A percentile compares a stretch with the other conserved stretches of the same genome.
phyloP scores from a whole-genome alignment of 1,140 invertebrate species.

The Nasonia vitripennis region DNA sequence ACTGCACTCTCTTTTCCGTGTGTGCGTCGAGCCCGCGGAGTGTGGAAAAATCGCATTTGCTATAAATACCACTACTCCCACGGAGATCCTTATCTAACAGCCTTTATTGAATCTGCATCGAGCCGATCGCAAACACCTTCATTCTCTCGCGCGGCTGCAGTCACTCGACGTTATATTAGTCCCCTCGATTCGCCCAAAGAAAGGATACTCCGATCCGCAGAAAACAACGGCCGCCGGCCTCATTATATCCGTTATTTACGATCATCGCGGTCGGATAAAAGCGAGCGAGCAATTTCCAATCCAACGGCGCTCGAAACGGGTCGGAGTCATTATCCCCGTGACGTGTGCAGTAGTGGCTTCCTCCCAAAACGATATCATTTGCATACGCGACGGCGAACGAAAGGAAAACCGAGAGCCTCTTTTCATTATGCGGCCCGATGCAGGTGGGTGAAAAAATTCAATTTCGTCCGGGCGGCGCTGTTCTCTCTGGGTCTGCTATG shows the following conservation, averaged over 20 bases:
- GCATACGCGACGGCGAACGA: background rate
- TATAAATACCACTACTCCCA: background rate
- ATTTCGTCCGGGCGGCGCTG: slow-evolving; percentile 7
- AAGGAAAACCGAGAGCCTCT: background rate
- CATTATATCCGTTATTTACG: slow-evolving; percentile 29
- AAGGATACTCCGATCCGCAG: background rate
- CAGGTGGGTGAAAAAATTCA: slow-evolving; percentile 5
- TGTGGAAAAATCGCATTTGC: background rate
- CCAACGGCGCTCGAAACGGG: background rate
- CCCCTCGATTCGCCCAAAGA: background rate
- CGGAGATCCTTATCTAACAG: slow-evolving; percentile 10
- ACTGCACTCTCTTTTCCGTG: too few relatives aligned
- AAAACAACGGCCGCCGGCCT: background rate
- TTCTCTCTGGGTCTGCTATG: background rate
- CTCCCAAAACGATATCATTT: background rate
- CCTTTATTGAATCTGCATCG: slow-evolving; percentile 11
- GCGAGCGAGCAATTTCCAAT: background rate
- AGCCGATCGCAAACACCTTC: background rate
- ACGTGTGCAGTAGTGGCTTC: background rate
- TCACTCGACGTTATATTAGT: background rate
- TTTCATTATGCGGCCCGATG: background rate
- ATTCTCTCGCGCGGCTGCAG: background rate
- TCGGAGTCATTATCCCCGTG: background rate
- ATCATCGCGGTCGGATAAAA: background rate
- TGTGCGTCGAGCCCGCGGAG: too few relatives aligned